Base-by-base conservation (phyloP, 2,113 vertebrate genomes). In the Pithys albifrons region DNA sequence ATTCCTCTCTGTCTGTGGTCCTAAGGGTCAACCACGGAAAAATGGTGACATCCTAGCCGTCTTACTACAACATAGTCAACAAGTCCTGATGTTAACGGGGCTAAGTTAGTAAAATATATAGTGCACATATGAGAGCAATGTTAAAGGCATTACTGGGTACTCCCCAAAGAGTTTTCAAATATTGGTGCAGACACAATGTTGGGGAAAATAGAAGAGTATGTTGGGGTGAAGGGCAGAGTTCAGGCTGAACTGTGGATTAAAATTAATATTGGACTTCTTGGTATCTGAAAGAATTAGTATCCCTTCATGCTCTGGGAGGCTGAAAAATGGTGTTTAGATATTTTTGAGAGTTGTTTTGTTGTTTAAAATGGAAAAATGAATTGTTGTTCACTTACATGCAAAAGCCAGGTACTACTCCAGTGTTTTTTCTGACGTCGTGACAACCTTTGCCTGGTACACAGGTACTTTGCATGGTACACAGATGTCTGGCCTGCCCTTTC, bases 121-220 rank as follows among this genome's bases (percentile, higher is more conserved):
- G 57, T 8, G 20, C 20, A 11, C 16, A 41, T 59, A 14, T 3
- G 39, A 45, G 22, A 18, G 39, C 13, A 15, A 19, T 10, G 6
- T 64, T 91, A 45, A 69, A 8, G 67, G 19, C 7, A 1, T 65
- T 52, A 23, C 18, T 73, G 29, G 12, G 6, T 59, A 25, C 14
- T 73, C 25, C 77, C 10, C 23, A 73, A 24, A 41, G 12, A 16
- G 12, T 55, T 88, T 92, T 87, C 45, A 73, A 35, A 31, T 41
- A 33, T 12, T 2, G 8, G 6, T 62, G 20, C 0, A 2, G 12
- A 7, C n/a, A 52, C 4, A n/a, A 1, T 43, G 24, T 23, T 65
- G 41, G 39, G 28, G 39, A 54, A 51, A 58, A n/a, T 5, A 52
- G 41, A 74, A 33, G 43, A 84, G 12, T 54, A 12, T 88, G 17